Evolutionary conservation across 2,888 invertebrate genomes (phyloP).

Genomic region (Listrodromus nycthemerus): DNA sequence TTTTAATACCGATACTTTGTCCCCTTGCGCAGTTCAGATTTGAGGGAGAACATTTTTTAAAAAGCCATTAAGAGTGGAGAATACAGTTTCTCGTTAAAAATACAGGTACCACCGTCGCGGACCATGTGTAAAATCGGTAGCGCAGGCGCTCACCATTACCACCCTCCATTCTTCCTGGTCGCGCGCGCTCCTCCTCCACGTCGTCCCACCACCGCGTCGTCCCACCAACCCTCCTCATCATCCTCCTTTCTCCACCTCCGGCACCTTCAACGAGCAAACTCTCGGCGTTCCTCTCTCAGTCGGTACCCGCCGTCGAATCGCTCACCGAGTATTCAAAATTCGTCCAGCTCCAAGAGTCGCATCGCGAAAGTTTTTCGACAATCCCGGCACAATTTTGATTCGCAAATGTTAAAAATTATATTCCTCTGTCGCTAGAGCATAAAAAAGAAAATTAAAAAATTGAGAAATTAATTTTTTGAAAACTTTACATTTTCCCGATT

Average conservation of each 20-base stretch:
- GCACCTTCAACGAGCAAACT: slow-evolving; percentile 69
- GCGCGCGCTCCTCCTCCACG: slow-evolving; percentile 53
- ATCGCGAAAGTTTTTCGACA: slow-evolving; percentile 29
- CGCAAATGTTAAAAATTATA: background rate
- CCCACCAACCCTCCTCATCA: slow-evolving; percentile 64
- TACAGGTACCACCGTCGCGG: slow-evolving; percentile 70
- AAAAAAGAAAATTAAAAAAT: background rate
- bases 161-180: slow-evolving; percentile 68
- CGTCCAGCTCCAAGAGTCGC: background rate
- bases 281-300: slow-evolving; percentile 73
- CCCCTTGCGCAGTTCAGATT: too few species aligned
- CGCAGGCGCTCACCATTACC: slow-evolving; percentile 71
- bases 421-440: background rate
- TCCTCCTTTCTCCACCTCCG: slow-evolving; percentile 61
- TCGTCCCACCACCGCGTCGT: slow-evolving; percentile 68
- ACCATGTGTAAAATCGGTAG: slow-evolving; percentile 75
- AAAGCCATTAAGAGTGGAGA: background rate
- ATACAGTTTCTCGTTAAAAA: slow-evolving; percentile 25
- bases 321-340: slow-evolving; percentile 56
- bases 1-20: too few species aligned
- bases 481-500: background rate
- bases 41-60: too few species aligned
- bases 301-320: slow-evolving; percentile 73
- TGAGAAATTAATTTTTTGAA: background rate
- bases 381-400: background rate